Conservation (phyloP, 2,888 invertebrate genomes). For the Poecilobothrus nobilitatus region DNA sequence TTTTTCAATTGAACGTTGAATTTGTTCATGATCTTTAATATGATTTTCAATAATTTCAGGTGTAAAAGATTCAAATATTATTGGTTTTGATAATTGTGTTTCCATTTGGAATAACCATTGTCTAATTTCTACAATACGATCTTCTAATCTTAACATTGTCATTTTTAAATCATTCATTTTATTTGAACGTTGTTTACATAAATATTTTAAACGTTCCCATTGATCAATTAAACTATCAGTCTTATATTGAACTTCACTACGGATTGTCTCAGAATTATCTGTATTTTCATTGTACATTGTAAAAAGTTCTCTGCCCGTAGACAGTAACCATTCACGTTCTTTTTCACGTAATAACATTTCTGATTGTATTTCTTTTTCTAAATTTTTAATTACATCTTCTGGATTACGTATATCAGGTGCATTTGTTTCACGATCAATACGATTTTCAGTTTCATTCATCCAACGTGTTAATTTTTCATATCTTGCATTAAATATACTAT, state of each 20-base stretch:
- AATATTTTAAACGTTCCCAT: slow-evolving; percentile 59
- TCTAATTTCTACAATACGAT: slow-evolving; percentile 61
- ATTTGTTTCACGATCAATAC: slow-evolving; percentile 53
- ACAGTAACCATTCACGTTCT: slow-evolving; percentile 68
- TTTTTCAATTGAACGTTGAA: slow-evolving; percentile 66
- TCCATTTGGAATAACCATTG: slow-evolving; percentile 66
- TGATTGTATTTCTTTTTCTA: slow-evolving; percentile 65
- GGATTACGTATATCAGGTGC: slow-evolving; percentile 54
- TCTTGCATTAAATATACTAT: slow-evolving; percentile 61
- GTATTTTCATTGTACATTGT: slow-evolving; percentile 54
- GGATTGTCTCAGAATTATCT: slow-evolving; percentile 53
- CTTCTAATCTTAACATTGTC: slow-evolving; percentile 62
- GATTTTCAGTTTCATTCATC: slow-evolving; percentile 60
- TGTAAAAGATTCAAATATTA: slow-evolving; percentile 58
- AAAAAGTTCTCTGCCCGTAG: slow-evolving; percentile 58
- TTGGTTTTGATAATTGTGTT: slow-evolving; percentile 56
- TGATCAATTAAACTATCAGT: slow-evolving; percentile 56
- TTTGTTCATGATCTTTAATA: slow-evolving; percentile 60
- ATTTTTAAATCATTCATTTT: slow-evolving; percentile 65
- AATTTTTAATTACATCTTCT: slow-evolving; percentile 60
- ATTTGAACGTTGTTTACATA: slow-evolving; percentile 57
- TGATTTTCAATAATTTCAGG: slow-evolving; percentile 60
- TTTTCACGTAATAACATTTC: slow-evolving; percentile 68
- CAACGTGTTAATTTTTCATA: slow-evolving; percentile 58
- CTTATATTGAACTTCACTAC: slow-evolving; percentile 48